Evolutionary conservation across 2,888 invertebrate genomes (phyloP), one percentile per base, ranked within the genome.

Genomic region (Chirona hameri): DNA sequence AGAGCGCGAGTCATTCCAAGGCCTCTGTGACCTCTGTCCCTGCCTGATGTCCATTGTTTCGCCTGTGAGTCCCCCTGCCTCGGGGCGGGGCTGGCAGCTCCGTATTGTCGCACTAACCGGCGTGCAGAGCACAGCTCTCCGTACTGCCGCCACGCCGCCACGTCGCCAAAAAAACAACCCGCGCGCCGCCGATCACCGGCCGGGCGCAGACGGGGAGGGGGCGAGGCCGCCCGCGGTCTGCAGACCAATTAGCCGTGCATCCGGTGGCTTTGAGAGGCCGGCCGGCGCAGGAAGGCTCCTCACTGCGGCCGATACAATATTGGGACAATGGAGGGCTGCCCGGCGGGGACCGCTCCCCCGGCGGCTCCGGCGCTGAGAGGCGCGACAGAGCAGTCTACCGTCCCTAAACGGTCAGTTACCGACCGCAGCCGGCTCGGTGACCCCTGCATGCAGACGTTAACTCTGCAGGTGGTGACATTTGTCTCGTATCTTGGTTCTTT

Each of bases 231-330:
- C 12, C 0, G n/a, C 79, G 7, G 31, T 12, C 24, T 10, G 15
- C 31, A 39, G 29, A 31, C 12, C 79, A n/a, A 52, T 31, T 79
- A 79, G 46, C 52, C 46, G 24, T 79, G 31, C n/a, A 24, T 48
- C 79, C 52, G 52, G 46, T n/a, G n/a, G 18, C 21, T 79, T n/a
- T 21, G 69, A 31, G 69, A 81, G 46, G 69, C 10, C 65, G 69
- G 14, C 21, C 39, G 39, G 46, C 24, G 46, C 65, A 69, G 69
- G 65, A 65, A 65, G 65, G 27, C 65, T 24, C 65, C 65, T 27
- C n/a, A n/a, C 65, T 0, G 65, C 65, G 65, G n/a, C n/a, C 65
- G 65, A 27, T n/a, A 65, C 65, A 65, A 31, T 79, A 29, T 81
- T 27, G 39, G 39, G 55, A 52, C 52, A 52, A 52, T 52, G 52